Base-by-base conservation (phyloP, 1,140 invertebrate species). In the Araneus ventricosus region DNA sequence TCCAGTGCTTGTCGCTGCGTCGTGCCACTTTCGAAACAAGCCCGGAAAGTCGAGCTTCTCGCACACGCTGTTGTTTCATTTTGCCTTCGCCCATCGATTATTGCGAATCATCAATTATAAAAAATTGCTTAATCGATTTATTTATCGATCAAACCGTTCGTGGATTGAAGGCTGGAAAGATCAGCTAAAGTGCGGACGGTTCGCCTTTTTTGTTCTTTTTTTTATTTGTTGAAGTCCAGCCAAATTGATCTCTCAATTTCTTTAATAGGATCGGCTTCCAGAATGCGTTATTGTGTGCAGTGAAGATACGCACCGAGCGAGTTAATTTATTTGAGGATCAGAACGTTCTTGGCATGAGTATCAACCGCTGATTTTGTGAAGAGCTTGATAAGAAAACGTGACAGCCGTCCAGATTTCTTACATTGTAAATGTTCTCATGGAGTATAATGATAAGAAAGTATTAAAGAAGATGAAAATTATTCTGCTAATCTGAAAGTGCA, bases 221-320 rank as follows among this genome's bases (percentile, higher is more conserved):
- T 34, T 63, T 63, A 4, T 70, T 30, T 52, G 45, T 14, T 52
- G 45, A 34, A 37, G 34, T 14, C 70, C 45, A 14, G 45, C 30
- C 37, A 75, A 75, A 75, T 37, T 75, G 70, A 75, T 75, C 70
- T 75, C 70, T 75, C 70, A 75, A 75, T 75, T 75, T 27, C 70
- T 17, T 75, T 30, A 37, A 37, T 34, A 34, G 10, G 63, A 70
- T 27, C n/a, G 30, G 6, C 7, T 10, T 6, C 27, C 3, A 37
- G 70, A 75, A 34, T 34, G 70, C 24, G 63, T 6, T 67, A 7
- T 14, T 67, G n/a, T 67, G 63, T 27, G 8, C 63, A 14, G 63
- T 52, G 45, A 52, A 52, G n/a, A n/a, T n/a, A n/a, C n/a, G n/a
- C n/a, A n/a, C n/a, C n/a, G n/a, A n/a, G 10, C 10, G 45, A 52